A percentile compares a stretch with the other conserved stretches of the same genome.
Evolutionary conservation across 2,888 invertebrate genomes (phyloP).

Genomic region (Melanophora roralis): DNA sequence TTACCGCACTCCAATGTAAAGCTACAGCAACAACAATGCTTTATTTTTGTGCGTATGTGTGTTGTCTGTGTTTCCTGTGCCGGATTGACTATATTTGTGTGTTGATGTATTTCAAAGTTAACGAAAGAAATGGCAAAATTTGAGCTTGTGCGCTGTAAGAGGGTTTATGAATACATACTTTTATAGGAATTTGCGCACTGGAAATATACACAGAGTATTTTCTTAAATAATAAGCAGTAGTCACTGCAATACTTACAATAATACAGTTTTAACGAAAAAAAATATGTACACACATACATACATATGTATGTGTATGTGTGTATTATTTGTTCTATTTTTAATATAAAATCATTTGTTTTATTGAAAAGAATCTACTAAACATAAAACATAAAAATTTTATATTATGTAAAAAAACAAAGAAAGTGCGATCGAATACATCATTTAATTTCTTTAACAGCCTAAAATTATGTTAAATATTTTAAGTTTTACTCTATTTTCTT

Average conservation of each 20-base stretch:
- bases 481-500: too few relatives aligned
- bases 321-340: too few relatives aligned
- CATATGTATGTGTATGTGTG: conserved; percentile 27
- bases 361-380: too few relatives aligned
- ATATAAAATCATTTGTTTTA: too few relatives aligned
- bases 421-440: too few relatives aligned
- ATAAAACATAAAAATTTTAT: too few relatives aligned
- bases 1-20: conserved; percentile 15
- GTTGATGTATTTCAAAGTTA: conserved; percentile 45
- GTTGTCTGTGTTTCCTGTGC: not conserved
- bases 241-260: not conserved
- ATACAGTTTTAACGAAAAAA: conserved; percentile 11
- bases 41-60: conserved; percentile 2
- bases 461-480: too few relatives aligned
- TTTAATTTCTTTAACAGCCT: too few relatives aligned
- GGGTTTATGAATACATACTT: conserved; percentile 76
- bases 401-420: too few relatives aligned
- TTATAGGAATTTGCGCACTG: conserved; percentile 76
- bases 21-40: conserved; percentile 52
- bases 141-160: conserved; percentile 75
- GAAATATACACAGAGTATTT: conserved; percentile 60
- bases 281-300: not conserved
- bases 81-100: not conserved
- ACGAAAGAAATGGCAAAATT: conserved; percentile 64
- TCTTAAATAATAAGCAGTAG: not conserved